Conservation (phyloP, 2,113 vertebrate species). For the Menura novaehollandiae region DNA sequence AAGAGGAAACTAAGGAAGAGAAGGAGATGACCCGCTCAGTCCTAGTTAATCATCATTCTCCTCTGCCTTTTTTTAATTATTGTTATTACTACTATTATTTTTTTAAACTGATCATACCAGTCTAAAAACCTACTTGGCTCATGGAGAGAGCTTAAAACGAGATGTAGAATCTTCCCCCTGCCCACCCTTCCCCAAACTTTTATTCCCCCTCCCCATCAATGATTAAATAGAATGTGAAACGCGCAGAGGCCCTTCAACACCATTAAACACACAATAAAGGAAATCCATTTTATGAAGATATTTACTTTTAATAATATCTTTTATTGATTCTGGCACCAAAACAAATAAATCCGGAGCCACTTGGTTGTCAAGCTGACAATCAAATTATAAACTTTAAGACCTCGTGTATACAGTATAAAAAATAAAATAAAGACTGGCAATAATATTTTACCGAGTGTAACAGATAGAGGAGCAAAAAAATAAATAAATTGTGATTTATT, state of each 20-base stretch:
- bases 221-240: constrained; percentile 70
- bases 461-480: constrained; percentile 41
- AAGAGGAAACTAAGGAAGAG: constrained; percentile 42
- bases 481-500: constrained; percentile 59
- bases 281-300: constrained; percentile 66
- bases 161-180: constrained; percentile 10
- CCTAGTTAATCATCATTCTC: constrained; percentile 89
- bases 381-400: constrained; percentile 69
- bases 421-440: constrained; percentile 63
- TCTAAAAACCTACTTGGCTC: constrained; percentile 79
- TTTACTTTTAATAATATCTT: constrained; percentile 70
- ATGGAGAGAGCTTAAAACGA: constrained; percentile 66
- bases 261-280: constrained; percentile 65
- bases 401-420: constrained; percentile 46
- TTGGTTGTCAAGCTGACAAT: constrained; percentile 81
- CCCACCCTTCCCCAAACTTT: not conserved
- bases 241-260: constrained; percentile 62
- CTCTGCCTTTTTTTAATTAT: constrained; percentile 37
- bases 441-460: constrained; percentile 70
- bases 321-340: constrained; percentile 68
- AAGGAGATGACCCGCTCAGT: constrained; percentile 73
- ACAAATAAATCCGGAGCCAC: constrained; percentile 70
- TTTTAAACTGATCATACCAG: constrained; percentile 79
- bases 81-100: constrained; percentile 59
- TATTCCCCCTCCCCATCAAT: not conserved